Base-by-base conservation (phyloP, 2,888 invertebrate genomes). In the Reticulitermes lucifugus region DNA sequence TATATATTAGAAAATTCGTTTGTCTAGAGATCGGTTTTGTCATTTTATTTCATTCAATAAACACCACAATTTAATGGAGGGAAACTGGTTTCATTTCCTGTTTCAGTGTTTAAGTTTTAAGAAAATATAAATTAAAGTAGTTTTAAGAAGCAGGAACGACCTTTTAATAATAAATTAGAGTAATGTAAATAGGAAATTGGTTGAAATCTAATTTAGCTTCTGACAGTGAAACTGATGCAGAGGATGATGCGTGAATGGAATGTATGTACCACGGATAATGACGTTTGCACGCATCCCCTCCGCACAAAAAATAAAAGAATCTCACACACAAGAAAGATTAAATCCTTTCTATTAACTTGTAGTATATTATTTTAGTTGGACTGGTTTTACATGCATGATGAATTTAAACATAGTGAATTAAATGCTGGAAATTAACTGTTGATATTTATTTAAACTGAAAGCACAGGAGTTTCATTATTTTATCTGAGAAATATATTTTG, bases 11-110 rank as follows among this genome's bases (percentile, higher is more conserved):
- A 81, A 81, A 81, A 81, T 70, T 81, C 81, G 65, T 65, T 81
- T 81, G 25, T 14, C 81, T 81, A 81, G 81, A 81, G 81, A 81
- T 65, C 70, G 65, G 41, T 81, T 81, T 70, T 43, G 81, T 70
- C 70, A 81, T 46, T 73, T 73, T 18, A 73, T 21, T 65, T 81
- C 9, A 35, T 77, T 77, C 22, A n/a, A 14, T 46, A 81, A 29
- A 65, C 59, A 81, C 65, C 81, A 41, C 22, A 80, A 21, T 35
- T 81, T 70, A 81, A 65, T 81, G 81, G 81, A 81, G 81, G 81
- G 81, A 60, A 81, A 81, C 70, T 65, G 65, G 46, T 81, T 81
- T 65, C 70, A 70, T 21, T 65, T n/a, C 9, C 25, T 73, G 73
- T 77, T 77, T 46, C 9, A 22, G 1, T 77, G 5, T n/a, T 51